Evolutionary conservation across 2,888 invertebrate species (phyloP).

Genomic region (Bembecia ichneumoniformis): DNA sequence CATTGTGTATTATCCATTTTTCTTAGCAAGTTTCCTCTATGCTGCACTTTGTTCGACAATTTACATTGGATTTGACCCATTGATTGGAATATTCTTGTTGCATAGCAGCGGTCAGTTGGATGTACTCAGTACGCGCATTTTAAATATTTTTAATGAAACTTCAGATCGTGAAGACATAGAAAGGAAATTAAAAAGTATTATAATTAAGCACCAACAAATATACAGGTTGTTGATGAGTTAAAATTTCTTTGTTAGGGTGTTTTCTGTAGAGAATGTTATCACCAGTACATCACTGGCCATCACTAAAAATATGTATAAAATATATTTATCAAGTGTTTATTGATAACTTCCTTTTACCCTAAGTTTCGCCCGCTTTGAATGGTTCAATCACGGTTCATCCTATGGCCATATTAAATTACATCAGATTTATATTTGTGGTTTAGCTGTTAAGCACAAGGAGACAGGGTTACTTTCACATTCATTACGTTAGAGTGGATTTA

Average conservation of each 20-base stretch:
- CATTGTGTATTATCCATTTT: constrained; percentile 20
- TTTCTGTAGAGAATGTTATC: too few species aligned
- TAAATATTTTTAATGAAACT: constrained; percentile 21
- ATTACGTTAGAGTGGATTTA: too few species aligned
- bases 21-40: constrained; percentile 21
- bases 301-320: too few species aligned
- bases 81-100: constrained; percentile 46
- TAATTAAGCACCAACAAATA: constrained; percentile 33
- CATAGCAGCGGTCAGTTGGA: constrained; percentile 48
- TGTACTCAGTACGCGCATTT: constrained; percentile 30
- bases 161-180: constrained; percentile 14
- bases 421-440: too few species aligned
- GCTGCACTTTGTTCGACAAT: constrained; percentile 26
- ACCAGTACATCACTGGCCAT: too few species aligned
- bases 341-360: too few species aligned
- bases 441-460: too few species aligned
- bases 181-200: constrained; percentile 30
- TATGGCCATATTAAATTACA: too few species aligned
- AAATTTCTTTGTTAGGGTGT: constrained; percentile 17
- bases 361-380: too few species aligned
- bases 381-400: too few species aligned
- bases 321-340: too few species aligned
- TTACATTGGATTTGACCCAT: constrained; percentile 45
- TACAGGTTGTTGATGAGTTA: constrained; percentile 12
- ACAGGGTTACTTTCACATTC: too few species aligned